Percentiles rank a stretch among this genome's conserved stretches.
Conservation (phyloP, 2,888 invertebrate species). For the Hydriomena furcata region DNA sequence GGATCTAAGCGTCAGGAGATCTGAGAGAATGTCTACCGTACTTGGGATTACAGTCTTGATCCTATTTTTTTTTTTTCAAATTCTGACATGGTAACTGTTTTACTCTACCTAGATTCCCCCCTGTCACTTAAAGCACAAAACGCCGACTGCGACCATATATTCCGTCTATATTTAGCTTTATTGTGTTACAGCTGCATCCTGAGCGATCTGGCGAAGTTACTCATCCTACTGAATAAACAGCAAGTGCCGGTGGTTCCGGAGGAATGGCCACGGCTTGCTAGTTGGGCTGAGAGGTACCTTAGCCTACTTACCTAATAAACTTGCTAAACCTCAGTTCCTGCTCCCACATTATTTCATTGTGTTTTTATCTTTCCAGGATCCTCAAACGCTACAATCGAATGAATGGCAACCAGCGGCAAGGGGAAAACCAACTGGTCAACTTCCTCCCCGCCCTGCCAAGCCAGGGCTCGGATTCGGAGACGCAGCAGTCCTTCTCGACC, state of each 20-base stretch:
- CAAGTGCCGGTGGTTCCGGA: slow-evolving; percentile 89
- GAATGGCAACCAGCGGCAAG: slow-evolving; percentile 83
- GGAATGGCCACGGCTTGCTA: slow-evolving; percentile 92
- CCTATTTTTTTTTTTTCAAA: no score
- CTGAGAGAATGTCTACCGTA: no score
- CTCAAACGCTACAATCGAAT: slow-evolving; percentile 86
- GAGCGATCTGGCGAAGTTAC: slow-evolving; percentile 91
- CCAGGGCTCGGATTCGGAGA: slow-evolving; percentile 69
- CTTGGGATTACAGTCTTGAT: no score
- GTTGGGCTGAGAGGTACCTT: slow-evolving; percentile 89
- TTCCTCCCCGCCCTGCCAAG: slow-evolving; percentile 86
- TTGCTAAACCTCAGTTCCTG: no score
- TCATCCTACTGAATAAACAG: slow-evolving; percentile 91
- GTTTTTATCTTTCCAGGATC: slow-evolving; percentile 60
- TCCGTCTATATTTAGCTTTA: slow-evolving; percentile 22
- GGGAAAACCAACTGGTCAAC: slow-evolving; percentile 88
- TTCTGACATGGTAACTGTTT: no score
- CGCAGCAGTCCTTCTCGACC: slow-evolving; percentile 77
- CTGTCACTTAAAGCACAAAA: neutral
- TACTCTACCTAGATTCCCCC: neutral
- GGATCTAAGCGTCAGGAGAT: no score
- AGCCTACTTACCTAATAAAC: neutral
- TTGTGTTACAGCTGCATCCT: slow-evolving; percentile 71
- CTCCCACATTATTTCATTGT: no score
- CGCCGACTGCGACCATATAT: slow-evolving; percentile 30